Percentiles rank a stretch among this genome's conserved stretches.
Evolutionary conservation across 2,113 vertebrate species (phyloP).

Genomic region (Lophius piscatorius): DNA sequence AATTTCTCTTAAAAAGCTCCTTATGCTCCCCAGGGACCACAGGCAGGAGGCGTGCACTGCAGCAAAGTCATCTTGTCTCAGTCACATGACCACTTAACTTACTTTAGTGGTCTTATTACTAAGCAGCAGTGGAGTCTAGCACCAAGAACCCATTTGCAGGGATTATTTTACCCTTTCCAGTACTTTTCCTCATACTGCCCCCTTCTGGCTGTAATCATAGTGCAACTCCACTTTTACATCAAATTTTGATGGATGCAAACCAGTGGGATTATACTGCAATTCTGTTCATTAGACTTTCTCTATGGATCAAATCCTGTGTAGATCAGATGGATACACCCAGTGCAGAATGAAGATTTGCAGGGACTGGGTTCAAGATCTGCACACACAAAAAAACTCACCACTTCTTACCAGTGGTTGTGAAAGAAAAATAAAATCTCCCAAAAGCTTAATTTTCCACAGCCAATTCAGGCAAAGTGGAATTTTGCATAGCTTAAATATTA

Average conservation of each 20-base stretch:
- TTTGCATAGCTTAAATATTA: constrained; percentile 30
- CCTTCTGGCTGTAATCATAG: constrained; percentile 45
- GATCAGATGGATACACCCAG: neutral
- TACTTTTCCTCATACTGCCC: constrained; percentile 44
- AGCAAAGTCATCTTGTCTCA: constrained; percentile 42
- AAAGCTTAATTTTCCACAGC: constrained; percentile 38
- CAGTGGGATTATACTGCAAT: too few species aligned
- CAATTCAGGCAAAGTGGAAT: constrained; percentile 8
- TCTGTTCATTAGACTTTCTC: neutral
- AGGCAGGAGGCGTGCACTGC: constrained; percentile 24
- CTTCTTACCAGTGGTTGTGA: constrained; percentile 13
- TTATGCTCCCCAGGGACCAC: constrained; percentile 13
- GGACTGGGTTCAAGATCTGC: constrained; percentile 31
- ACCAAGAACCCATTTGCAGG: neutral
- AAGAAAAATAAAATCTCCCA: constrained; percentile 22
- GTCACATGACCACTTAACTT: constrained; percentile 49
- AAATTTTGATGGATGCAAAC: neutral
- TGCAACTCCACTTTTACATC: constrained; percentile 1
- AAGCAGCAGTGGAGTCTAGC: constrained; percentile 13
- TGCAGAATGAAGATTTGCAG: constrained; percentile 4
- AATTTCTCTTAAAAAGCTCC: constrained; percentile 42
- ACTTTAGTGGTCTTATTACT: constrained; percentile 12
- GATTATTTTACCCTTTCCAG: neutral
- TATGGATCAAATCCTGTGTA: neutral
- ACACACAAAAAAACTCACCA: constrained; percentile 14